Evolutionary conservation across 1,140 invertebrate genomes (phyloP), one percentile per base, ranked within the genome.

Genomic region (Sycobia sp.): DNA sequence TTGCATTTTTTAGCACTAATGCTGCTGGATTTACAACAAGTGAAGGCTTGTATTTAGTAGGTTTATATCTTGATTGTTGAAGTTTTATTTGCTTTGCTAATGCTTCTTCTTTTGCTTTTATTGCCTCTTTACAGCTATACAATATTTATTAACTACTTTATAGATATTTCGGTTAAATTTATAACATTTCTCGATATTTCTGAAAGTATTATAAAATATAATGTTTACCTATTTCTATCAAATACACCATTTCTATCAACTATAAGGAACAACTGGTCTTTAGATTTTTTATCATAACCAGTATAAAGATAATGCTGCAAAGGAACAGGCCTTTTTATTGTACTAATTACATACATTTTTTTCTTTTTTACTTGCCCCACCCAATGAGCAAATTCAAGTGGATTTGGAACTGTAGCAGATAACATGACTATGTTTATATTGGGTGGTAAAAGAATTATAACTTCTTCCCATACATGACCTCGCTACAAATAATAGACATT

Each of bases 381-480:
- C 97, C 97, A 99, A 74, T 97, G 91, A 1, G 97, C 97, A 83
- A 99, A 96, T 78, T 98, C 91, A 63, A 96, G 80, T 3, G 95
- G 93, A 81, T 99, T 99, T 1, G 97, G 96, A 25, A 99, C 97
- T 2, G 98, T 99, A 1, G 98, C 98, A 76, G 94, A 97, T 11
- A 99, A 82, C 88, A 99, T 91, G 3, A 99, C 95, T 60, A 99
- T 96, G 68, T 90, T 95, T 2, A 99, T 95, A 76, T 96, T 93
- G 14, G 90, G 86, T 0, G 97, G 97, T 38, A 99, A 78, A 75
- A 99, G 86, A 70, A 99, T 99, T 0, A 99, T 84, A 1, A 97
- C 95, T 83, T 99, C 97, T 83, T 99, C 98, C 97, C 98, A 99
- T 1, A 99, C 97, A 72, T 99, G 96, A 16, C 98, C 98, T 69